These are phyloP conservation scores for Psylliodes chrysocephalus DNA, from an alignment of 2,888 invertebrate genomes.

Conservation along the genomic window DNA sequence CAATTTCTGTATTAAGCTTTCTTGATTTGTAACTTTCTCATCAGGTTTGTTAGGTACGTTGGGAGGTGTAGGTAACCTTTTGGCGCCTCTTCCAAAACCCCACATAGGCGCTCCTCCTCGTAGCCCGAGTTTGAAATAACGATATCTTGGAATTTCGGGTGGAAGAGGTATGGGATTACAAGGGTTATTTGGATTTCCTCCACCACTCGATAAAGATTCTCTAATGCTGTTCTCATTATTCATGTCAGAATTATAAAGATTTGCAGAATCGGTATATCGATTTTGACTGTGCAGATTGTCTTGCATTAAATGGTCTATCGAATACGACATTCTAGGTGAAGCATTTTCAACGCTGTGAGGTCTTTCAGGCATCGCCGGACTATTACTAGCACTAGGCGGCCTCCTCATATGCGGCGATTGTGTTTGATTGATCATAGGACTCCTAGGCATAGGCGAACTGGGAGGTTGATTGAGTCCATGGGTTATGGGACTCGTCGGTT, in stretches of 20 bases:
- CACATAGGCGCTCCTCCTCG: conserved; percentile 77
- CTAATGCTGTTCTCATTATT: conserved; percentile 68
- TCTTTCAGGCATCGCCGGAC: conserved; percentile 69
- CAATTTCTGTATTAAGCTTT: conserved; percentile 50
- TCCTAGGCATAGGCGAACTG: conserved; percentile 62
- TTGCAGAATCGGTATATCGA: conserved; percentile 23
- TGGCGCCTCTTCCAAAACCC: conserved; percentile 65
- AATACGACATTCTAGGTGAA: conserved; percentile 62
- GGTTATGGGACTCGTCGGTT: conserved; percentile 66
- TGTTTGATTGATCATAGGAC: conserved; percentile 60
- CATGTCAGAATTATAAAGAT: conserved; percentile 52
- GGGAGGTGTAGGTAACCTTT: conserved; percentile 59
- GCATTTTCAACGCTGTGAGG: conserved; percentile 71
- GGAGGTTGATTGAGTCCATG: conserved; percentile 66
- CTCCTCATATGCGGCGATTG: conserved; percentile 69
- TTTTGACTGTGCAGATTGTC: conserved; percentile 38
- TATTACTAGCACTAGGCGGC: conserved; percentile 67
- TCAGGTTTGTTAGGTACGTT: conserved; percentile 35
- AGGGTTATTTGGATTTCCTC: conserved; percentile 68
- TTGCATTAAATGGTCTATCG: conserved; percentile 45
- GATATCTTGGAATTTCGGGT: conserved; percentile 69
- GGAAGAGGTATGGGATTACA: conserved; percentile 69
- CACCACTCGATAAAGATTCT: conserved; percentile 56
- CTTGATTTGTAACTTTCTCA: conserved; percentile 33
- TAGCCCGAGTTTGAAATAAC: conserved; percentile 71